These are phyloP conservation scores for Phaonia tiefii DNA, from an alignment of 2,888 invertebrate genomes.

Conservation along the genomic window DNA sequence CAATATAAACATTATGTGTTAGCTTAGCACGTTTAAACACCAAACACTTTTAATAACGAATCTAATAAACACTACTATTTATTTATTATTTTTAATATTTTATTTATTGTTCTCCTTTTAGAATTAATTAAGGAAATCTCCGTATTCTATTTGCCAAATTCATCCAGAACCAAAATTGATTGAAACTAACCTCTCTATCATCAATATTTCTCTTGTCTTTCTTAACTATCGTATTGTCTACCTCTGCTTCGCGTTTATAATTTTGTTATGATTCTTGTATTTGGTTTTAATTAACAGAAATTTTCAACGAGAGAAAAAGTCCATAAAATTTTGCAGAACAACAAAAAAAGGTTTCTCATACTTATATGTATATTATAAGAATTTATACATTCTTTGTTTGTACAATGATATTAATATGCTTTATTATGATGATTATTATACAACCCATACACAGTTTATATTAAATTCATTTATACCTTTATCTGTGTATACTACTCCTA, in stretches of 20 bases:
- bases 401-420: slow-evolving; percentile 63
- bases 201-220: neutral
- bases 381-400: slow-evolving; percentile 56
- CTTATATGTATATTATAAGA: neutral
- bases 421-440: slow-evolving; percentile 57
- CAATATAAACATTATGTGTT: too few relatives aligned
- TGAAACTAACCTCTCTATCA: too few relatives aligned
- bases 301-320: neutral
- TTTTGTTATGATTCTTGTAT: slow-evolving; percentile 5
- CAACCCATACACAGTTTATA: slow-evolving; percentile 24
- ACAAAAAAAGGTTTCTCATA: neutral
- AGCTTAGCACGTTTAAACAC: too few relatives aligned
- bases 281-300: slow-evolving; percentile 42
- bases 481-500: slow-evolving; percentile 17
- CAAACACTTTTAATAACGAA: too few relatives aligned
- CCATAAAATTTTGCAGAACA: too few relatives aligned
- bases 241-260: slow-evolving; percentile 30
- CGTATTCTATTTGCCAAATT: too few relatives aligned
- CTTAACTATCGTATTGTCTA: slow-evolving; percentile 47
- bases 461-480: neutral
- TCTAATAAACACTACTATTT: too few relatives aligned
- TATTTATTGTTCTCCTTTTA: too few relatives aligned
- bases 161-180: too few relatives aligned
- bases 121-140: too few relatives aligned
- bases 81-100: too few relatives aligned